These are phyloP conservation scores for Morbakka virulenta DNA, from an alignment of 30 jellyfish, hydroid and myxozoan genomes.

Conservation along the genomic window DNA sequence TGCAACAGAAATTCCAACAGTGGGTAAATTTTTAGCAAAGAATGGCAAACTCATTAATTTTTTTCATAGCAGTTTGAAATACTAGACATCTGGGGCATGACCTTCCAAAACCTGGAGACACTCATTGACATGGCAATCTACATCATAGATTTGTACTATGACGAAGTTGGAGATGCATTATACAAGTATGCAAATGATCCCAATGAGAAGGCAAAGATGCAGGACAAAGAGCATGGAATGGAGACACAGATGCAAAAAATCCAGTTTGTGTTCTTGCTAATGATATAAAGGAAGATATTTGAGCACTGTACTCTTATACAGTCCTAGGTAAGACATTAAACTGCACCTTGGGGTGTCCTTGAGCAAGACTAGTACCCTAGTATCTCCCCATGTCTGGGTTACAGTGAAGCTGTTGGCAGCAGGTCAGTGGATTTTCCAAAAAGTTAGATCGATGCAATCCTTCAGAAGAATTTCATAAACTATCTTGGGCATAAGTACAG, in stretches of 20 bases:
- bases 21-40: slow-evolving; percentile 4
- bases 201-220: too few species aligned
- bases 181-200: slow-evolving; percentile 1
- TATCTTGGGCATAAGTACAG: too few species aligned
- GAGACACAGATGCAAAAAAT: too few species aligned
- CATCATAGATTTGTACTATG: too few species aligned
- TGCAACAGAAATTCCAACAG: slow-evolving; percentile 4
- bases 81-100: slow-evolving; percentile 1
- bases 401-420: slow-evolving; percentile 45
- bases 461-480: too few species aligned
- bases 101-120: slow-evolving; percentile 29
- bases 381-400: slow-evolving; percentile 42
- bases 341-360: too few species aligned
- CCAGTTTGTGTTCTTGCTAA: slow-evolving; percentile 23
- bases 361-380: too few species aligned
- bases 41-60: slow-evolving; percentile 9
- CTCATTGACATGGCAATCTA: too few species aligned
- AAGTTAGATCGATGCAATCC: too few species aligned
- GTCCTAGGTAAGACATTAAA: too few species aligned
- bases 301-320: too few species aligned
- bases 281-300: too few species aligned
- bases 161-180: slow-evolving; percentile 26
- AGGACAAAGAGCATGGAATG: slow-evolving; percentile 24
- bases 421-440: slow-evolving; percentile 36
- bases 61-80: slow-evolving; percentile 11